A percentile compares a stretch with the other conserved stretches of the same genome.
phyloP scores from a whole-genome alignment of 2,113 vertebrate genomes.

The Gnathonemus longibarbis region DNA sequence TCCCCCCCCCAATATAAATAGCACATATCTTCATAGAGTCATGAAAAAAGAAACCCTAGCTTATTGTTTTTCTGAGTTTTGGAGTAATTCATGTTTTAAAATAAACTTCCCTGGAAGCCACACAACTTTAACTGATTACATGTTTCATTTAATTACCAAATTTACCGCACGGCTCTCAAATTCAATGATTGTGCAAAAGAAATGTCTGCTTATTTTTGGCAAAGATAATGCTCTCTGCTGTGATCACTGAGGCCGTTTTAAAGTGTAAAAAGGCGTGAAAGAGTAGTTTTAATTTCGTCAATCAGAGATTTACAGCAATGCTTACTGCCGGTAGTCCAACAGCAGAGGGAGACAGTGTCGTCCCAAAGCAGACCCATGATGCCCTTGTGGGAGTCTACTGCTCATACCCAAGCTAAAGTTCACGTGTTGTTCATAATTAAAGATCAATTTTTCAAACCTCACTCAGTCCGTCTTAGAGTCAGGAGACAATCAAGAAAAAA shows the following conservation, averaged over 20 bases:
- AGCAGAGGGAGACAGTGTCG: neutral
- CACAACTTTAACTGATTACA: neutral
- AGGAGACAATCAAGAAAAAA: neutral
- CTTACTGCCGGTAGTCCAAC: neutral
- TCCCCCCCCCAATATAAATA: neutral
- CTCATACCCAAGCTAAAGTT: neutral
- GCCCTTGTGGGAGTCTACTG: neutral
- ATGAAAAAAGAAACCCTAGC: neutral
- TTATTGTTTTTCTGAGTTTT: neutral
- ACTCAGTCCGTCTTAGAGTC: neutral
- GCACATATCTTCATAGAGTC: neutral
- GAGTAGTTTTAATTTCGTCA: neutral
- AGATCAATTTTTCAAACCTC: neutral
- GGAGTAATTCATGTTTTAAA: neutral
- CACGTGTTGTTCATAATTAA: neutral
- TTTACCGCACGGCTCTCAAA: neutral
- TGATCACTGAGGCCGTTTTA: neutral
- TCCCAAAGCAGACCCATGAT: neutral
- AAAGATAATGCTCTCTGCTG: neutral
- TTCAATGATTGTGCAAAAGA: neutral
- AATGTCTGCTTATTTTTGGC: neutral
- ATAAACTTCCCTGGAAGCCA: neutral
- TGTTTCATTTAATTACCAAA: constrained; percentile 1
- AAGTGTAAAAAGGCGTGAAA: neutral
- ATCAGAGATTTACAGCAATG: neutral